Base-by-base conservation (phyloP, 2,888 invertebrate genomes). In the Hirtodrosophila duncani region DNA sequence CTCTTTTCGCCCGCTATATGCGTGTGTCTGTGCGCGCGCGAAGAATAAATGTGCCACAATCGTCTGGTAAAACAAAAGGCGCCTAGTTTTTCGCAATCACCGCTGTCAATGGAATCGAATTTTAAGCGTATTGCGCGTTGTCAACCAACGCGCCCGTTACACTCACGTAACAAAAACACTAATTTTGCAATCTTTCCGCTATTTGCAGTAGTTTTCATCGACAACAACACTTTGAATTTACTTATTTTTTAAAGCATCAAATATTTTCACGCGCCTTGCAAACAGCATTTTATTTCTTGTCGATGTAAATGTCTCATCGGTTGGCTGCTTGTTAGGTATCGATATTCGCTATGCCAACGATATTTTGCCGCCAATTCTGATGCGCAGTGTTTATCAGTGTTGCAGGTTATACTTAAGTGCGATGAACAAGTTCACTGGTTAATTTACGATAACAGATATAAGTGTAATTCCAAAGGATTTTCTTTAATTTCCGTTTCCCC, bases 41-140 rank as follows among this genome's bases (percentile, higher is more conserved):
- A n/a, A 24, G 36, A 55, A 42, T 44, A 11, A 42, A 27, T 24
- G 16, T 24, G 23, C 26, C 26, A 44, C 42, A 39, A 16, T 18
- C 56, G 33, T n/a, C n/a, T n/a, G n/a, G n/a, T n/a, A n/a, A n/a
- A n/a, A n/a, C 58, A 63, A 75, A 72, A 77, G 77, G 72, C 72
- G 72, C 80, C 68, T 59, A 71, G 77, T 42, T 61, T 44, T 50
- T 64, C 31, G 55, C 61, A 58, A 68, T n/a, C n/a, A n/a, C n/a
- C 36, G 18, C 52, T 51, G 31, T n/a, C 23, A 27, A 21, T 38
- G 26, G 33, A 46, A 58, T 37, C 17, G 29, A 27, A 39, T 27
- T 44, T 51, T 20, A 30, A 8, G 16, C 18, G 34, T 4, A 16
- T 31, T 20, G 29, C 61, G 44, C 41, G 45, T 23, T 49, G 50